Conservation (phyloP, 1,140 invertebrate genomes). For the Drosophila pseudoananassae region DNA sequence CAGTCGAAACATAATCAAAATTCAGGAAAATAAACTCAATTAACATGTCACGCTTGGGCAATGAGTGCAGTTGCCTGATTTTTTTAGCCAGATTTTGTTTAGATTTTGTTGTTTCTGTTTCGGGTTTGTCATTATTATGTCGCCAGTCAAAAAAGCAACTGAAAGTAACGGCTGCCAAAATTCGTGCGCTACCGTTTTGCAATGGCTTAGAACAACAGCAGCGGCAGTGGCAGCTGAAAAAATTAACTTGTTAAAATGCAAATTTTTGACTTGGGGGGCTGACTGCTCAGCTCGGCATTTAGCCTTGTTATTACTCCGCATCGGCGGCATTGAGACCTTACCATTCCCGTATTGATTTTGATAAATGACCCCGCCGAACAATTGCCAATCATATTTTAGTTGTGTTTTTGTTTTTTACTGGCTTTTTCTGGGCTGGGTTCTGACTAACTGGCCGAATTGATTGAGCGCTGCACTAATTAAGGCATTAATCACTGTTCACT, state of each 20-base stretch:
- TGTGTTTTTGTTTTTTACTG: constrained; percentile 1
- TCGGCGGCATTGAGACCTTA: constrained; percentile 70
- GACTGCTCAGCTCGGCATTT: constrained; percentile 49
- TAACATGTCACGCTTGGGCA: constrained; percentile 79
- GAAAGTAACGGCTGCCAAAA: constrained; percentile 70
- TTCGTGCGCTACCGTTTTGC: constrained; percentile 78
- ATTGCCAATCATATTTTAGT: constrained; percentile 56
- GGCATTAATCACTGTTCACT: constrained; percentile 64
- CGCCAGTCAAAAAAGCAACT: constrained; percentile 73
- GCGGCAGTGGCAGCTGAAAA: constrained; percentile 41
- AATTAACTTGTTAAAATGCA: constrained; percentile 83
- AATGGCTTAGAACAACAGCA: constrained; percentile 52
- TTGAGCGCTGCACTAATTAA: constrained; percentile 69
- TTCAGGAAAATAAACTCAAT: constrained; percentile 66
- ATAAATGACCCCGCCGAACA: constrained; percentile 65
- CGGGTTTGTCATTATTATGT: constrained; percentile 75
- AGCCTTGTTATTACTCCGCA: constrained; percentile 58
- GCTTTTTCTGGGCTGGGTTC: constrained; percentile 61
- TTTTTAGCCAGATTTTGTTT: constrained; percentile 20
- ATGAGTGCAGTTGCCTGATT: constrained; percentile 61
- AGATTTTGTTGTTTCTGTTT: constrained; percentile 16
- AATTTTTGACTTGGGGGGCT: constrained; percentile 70
- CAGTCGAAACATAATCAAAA: constrained; percentile 41
- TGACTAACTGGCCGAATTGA: constrained; percentile 47
- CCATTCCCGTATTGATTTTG: constrained; percentile 76